Evolutionary conservation across 2,113 vertebrate genomes (phyloP).

Genomic region (Sphaerodactylus townsendi): DNA sequence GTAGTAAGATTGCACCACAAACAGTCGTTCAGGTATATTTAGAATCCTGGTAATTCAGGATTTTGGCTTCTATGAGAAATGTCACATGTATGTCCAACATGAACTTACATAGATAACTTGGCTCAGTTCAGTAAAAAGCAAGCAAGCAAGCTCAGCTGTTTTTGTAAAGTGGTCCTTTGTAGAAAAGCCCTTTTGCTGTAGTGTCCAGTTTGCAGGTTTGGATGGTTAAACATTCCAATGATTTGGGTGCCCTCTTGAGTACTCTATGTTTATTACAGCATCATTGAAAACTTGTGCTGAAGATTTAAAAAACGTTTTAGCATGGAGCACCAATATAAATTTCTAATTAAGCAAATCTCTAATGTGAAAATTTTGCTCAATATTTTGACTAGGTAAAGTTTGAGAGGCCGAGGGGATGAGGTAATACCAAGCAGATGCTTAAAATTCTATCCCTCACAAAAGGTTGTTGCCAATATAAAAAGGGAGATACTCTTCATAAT

Average conservation of each 20-base stretch:
- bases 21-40: background rate
- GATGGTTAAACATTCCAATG: background rate
- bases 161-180: background rate
- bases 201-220: background rate
- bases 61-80: background rate
- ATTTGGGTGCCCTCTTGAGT: constrained; percentile 3
- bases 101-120: background rate
- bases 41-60: background rate
- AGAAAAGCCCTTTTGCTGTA: background rate
- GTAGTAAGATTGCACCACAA: background rate
- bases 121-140: background rate
- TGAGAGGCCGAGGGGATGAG: no score
- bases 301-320: background rate
- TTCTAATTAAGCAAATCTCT: constrained; percentile 9
- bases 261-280: background rate
- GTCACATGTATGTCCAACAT: background rate
- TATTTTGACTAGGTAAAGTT: background rate
- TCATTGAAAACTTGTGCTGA: background rate
- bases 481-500: background rate
- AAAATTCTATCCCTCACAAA: background rate
- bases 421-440: background rate
- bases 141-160: no score
- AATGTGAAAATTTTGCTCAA: background rate
- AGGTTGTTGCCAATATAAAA: background rate
- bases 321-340: background rate